Evolutionary conservation across 2,113 vertebrate genomes (phyloP), one percentile per base, ranked within the genome.

Genomic region (Trochalopteron elliotii): DNA sequence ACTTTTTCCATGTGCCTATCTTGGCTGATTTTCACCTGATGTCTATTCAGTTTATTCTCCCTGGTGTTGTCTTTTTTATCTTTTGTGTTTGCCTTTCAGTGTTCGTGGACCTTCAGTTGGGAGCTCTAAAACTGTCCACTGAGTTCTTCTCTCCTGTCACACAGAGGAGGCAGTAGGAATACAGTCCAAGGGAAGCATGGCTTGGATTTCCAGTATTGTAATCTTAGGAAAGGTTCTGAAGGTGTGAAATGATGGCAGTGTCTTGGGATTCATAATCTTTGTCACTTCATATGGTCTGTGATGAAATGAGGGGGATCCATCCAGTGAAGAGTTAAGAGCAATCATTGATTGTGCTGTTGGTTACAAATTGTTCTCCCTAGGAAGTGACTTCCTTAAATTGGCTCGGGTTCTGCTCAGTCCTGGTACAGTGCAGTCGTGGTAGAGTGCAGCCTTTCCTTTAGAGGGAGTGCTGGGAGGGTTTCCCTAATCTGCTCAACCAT

Each of bases 401-500:
- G 10, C 76, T 88, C 0, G 0, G 14, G 13, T 33, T 91, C 67
- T 5, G 1, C 47, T 72, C 20, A 27, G 42, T 53, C 18, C 10
- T 65, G 72, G 15, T 59, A 28, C 53, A 55, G 30, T 53, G 27
- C 27, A 53, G 50, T 30, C 27, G 27, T 53, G 50, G 50, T 30
- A 53, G 27, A 52, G 19, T 42, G 35, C 77, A 87, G 72, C 42
- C 72, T 81, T 77, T 89, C 52, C 50, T 78, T 81, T 25, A 7
- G 55, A 5, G 25, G n/a, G 12, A 12, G 12, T 1, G 10, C 52
- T 45, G 70, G 21, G 39, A 81, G 91, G 84, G 65, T 68, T 96
- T 93, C 84, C 93, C 92, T 90, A 57, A 45, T 76, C 49, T 75
- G 17, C 47, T 56, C 18, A 64, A n/a, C 84, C 92, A 76, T 89